Conservation (phyloP, 2,888 invertebrate genomes). For the Ectobius pallidus region DNA sequence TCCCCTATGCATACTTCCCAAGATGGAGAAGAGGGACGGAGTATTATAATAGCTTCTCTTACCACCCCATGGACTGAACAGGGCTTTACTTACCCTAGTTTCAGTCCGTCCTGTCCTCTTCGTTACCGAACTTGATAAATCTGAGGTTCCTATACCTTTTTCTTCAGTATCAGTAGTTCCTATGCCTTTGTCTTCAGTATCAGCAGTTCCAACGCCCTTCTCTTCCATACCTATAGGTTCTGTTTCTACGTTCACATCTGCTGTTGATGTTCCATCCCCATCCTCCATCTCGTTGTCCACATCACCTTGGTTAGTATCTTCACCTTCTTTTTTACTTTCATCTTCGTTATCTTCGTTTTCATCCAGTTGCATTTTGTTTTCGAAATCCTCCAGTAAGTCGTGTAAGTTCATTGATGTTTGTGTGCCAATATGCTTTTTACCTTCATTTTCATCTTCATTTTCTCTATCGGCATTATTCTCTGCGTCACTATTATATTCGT, state of each 20-base stretch:
- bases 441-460: background rate
- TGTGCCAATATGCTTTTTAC: background rate
- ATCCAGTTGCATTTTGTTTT: background rate
- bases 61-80: slow-evolving; percentile 3
- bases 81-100: background rate
- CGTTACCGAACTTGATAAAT: background rate
- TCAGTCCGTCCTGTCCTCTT: background rate
- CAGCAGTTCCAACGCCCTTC: background rate
- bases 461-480: too few relatives aligned
- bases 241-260: background rate
- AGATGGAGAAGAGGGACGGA: background rate
- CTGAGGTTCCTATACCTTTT: background rate
- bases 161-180: background rate
- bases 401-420: background rate
- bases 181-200: background rate
- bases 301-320: background rate
- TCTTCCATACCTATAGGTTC: background rate
- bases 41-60: background rate
- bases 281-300: background rate
- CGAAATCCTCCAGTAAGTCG: background rate
- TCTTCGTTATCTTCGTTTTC: background rate
- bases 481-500: too few relatives aligned
- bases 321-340: background rate
- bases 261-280: background rate
- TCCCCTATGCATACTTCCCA: background rate